A percentile compares a stretch with the other conserved stretches of the same genome.
Conservation (phyloP, 2,797 vertebrate species). For the Enteromius radiatus region DNA sequence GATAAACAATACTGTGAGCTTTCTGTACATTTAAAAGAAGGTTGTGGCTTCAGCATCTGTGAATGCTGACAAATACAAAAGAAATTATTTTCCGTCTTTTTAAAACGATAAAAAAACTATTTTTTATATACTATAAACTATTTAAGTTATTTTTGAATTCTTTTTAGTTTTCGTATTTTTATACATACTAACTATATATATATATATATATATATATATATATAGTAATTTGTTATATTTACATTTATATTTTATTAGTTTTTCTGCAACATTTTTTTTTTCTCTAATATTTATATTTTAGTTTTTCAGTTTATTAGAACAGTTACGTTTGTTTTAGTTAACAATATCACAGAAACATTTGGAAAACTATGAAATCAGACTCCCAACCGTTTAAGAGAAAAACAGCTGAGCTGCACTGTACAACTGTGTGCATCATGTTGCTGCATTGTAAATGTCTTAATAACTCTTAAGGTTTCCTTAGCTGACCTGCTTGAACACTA, state of each 20-base stretch:
- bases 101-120: constrained; percentile 2
- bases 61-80: neutral
- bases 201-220: no score
- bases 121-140: no score
- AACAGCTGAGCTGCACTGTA: neutral
- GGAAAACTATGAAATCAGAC: neutral
- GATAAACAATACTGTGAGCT: constrained; percentile 14
- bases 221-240: no score
- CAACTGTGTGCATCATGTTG: neutral
- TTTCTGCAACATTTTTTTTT: no score
- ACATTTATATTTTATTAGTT: no score
- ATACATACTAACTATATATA: no score
- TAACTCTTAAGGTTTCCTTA: neutral
- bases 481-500: neutral
- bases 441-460: neutral
- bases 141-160: no score
- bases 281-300: no score
- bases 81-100: neutral
- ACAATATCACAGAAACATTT: neutral
- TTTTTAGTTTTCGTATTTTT: no score
- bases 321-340: no score
- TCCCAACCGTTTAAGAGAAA: neutral
- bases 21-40: neutral
- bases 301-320: no score
- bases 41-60: neutral